Base-by-base conservation (phyloP, 2,888 invertebrate species). In the Galeopsomyia nigrocyanea region DNA sequence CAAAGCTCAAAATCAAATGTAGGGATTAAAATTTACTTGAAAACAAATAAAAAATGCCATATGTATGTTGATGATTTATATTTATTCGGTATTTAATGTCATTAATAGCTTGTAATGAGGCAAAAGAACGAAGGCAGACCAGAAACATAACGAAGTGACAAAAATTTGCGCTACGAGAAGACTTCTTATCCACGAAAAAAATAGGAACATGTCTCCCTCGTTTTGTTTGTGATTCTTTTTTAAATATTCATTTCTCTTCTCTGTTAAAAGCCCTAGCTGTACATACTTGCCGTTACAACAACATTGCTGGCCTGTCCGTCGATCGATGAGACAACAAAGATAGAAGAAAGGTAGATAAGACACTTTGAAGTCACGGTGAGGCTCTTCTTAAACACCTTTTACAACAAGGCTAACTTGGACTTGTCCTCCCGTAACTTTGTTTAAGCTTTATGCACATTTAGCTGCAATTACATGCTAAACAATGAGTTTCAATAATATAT, bases 311-410 rank as follows among this genome's bases (percentile, higher is more conserved):
- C 79, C 79, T 79, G 79, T 80, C 78, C 76, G 69, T 75, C 47
- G 56, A 75, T 70, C 53, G 58, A 75, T 81, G 78, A 81, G 79
- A 84, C 81, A 79, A 79, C 79, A 80, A 82, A 77, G 78, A 79
- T 78, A 82, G 78, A 78, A 80, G 76, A 76, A 73, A 76, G 74
- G 71, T 77, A 82, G 79, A 81, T 84, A 83, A 83, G 83, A 84
- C 84, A 83, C 83, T 83, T 84, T 81, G 82, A 84, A 84, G 84
- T 84, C 81, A 79, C 81, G 81, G 78, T 10, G 39, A 76, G 81
- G 81, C 78, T 82, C 80, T 21, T 71, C 46, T 66, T 67, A 63
- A 26, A 63, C 26, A 71, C 68, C 62, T 62, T 60, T 60, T 72
- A 13, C 39, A 26, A 68, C 53, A 73, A 69, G 69, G 66, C 72